Base-by-base conservation (phyloP, 2,113 vertebrate species). In the Cryptoleucopteryx plumbea region DNA sequence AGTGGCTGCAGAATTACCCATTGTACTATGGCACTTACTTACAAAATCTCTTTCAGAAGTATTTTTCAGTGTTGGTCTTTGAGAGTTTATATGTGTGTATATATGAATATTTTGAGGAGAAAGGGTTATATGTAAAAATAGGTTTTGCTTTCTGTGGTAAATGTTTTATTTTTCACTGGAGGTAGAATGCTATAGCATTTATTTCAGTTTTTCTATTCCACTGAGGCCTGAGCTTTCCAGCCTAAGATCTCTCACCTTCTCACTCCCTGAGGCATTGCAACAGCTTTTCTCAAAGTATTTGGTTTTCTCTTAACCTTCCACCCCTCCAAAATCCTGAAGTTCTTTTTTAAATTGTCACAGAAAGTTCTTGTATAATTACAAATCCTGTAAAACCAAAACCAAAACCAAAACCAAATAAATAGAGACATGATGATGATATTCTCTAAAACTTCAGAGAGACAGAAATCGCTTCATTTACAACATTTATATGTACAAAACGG, bases 281-380 rank as follows among this genome's bases (percentile, higher is more conserved):
- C 11, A 77, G 25, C 18, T 32, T 47, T 74, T 59, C n/a, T 65
- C 59, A 89, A 40, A 77, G 70, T 19, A 17, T 34, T 36, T 73
- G 5, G 0, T 25, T 65, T 73, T 65, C 17, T 72, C 13, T 81
- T 71, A 34, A n/a, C 0, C 1, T 3, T 11, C 4, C 5, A 0
- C 2, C 22, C 6, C 22, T 10, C 4, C 1, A 7, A 66, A 43
- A 34, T 34, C 25, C 42, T 34, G 16, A 38, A 16, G 5, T 26
- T 48, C 0, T 63, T 45, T 68, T 70, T 27, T 4, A 29, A 90
- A 72, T 73, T 61, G 56, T 27, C 7, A 53, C 3, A 43, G 18
- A 65, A 81, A 43, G 2, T 16, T 1, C 6, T n/a, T 67, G 18
- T 29, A 52, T 17, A 65, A 55, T 52, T 80, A 72, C 4, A 77